These are phyloP conservation scores for Hypena proboscidalis DNA, from an alignment of 2,888 invertebrate species.

Conservation along the genomic window DNA sequence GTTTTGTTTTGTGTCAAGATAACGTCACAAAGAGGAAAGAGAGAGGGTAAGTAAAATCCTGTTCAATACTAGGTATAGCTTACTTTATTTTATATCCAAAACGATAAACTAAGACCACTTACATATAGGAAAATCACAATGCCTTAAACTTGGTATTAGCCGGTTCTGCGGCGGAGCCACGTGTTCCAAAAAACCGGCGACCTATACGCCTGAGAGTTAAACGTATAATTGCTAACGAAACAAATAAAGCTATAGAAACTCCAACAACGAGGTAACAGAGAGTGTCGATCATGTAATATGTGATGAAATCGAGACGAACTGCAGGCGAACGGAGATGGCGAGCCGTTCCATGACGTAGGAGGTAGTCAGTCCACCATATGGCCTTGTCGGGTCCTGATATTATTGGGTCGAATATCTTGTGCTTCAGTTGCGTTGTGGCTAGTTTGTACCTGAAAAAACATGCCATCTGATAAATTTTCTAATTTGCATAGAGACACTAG, in stretches of 20 bases:
- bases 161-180: slow-evolving; percentile 7
- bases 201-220: slow-evolving; percentile 50
- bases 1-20: no score
- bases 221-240: slow-evolving; percentile 48
- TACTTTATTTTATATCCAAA: not conserved
- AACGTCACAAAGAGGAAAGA: no score
- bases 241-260: slow-evolving; percentile 35
- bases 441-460: slow-evolving; percentile 67
- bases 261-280: slow-evolving; percentile 45
- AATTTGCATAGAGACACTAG: not conserved
- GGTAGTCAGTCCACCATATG: slow-evolving; percentile 83
- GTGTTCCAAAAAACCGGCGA: slow-evolving; percentile 42
- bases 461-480: no score
- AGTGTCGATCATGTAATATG: slow-evolving; percentile 73
- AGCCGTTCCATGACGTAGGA: slow-evolving; percentile 74
- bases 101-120: not conserved
- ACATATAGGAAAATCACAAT: slow-evolving; percentile 45
- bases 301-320: slow-evolving; percentile 62
- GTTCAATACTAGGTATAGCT: not conserved
- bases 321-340: slow-evolving; percentile 72
- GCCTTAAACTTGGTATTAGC: slow-evolving; percentile 70
- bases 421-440: slow-evolving; percentile 58
- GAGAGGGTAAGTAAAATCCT: no score
- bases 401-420: slow-evolving; percentile 55
- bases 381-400: slow-evolving; percentile 78